Base-by-base conservation (phyloP, 2,113 vertebrate species). In the Caretta caretta region DNA sequence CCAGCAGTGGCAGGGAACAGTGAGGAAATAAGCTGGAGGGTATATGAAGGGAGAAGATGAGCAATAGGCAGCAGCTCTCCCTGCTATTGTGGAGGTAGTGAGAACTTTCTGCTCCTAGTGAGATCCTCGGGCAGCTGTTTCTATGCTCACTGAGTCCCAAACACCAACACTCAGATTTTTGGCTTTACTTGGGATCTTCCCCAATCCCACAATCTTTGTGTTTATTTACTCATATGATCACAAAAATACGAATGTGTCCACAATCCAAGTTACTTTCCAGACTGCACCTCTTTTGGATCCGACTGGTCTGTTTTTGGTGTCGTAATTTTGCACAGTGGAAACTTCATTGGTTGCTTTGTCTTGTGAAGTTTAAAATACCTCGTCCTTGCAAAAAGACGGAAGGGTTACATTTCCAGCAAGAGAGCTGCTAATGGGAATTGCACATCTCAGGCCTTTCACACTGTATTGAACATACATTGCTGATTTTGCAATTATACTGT, bases 381-480 rank as follows among this genome's bases (percentile, higher is more conserved):
- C 59, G 50, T 54, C 16, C 4, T 75, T 89, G 54, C 4, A 80
- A 38, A 1, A 90, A 27, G 42, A 6, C 1, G 91, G 95, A 80
- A 57, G 8, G 1, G 0, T 51, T 20, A 6, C 50, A 1, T 19
- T 46, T 24, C 65, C 65, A 87, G 1, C 2, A 88, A 79, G 6
- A 90, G 1, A 56, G 0, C 1, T 65, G 2, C 22, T 65, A 19
- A 54, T 24, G 62, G 31, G 85, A 84, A 69, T 54, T 27, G 49
- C 75, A 2, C 53, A 2, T 72, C 88, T 80, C 14, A 7, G 48
- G 4, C 81, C 5, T 49, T 93, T 92, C 46, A 0, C 49, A 31
- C 2, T 4, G 81, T 42, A 87, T 72, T 0, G 0, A 24, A 57
- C 16, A 6, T 17, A 25, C 2, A 24, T n/a, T 82, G 3, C 62